Evolutionary conservation across 2,797 vertebrate species (phyloP).

Genomic region (Taenioides sp.): DNA sequence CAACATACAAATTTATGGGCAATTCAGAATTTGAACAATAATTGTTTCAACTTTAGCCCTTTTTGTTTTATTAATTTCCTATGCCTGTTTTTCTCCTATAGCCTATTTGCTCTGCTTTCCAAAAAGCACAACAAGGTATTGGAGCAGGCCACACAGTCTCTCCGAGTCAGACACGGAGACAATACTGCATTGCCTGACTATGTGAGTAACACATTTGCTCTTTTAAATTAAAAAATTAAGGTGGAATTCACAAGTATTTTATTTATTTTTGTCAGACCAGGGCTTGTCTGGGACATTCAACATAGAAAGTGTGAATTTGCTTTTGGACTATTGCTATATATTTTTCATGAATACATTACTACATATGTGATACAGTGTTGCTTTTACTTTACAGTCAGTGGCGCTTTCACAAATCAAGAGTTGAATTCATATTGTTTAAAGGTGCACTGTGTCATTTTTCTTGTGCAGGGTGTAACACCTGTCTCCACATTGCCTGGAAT

Average conservation of each 20-base stretch:
- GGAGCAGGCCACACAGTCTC: slow-evolving; percentile 95
- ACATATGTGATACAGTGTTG: neutral
- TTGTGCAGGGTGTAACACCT: too few relatives aligned
- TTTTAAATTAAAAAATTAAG: neutral
- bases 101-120: slow-evolving; percentile 95
- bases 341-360: neutral
- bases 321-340: neutral
- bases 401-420: neutral
- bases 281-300: neutral
- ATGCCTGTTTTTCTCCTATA: slow-evolving; percentile 61
- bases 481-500: too few relatives aligned
- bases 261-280: neutral
- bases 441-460: neutral
- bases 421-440: neutral
- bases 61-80: neutral
- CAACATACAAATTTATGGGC: neutral
- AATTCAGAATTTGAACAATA: neutral
- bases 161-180: slow-evolving; percentile 84
- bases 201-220: slow-evolving; percentile 80
- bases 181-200: slow-evolving; percentile 89
- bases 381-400: slow-evolving; percentile 9
- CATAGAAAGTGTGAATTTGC: neutral
- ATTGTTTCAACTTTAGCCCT: neutral
- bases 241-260: neutral
- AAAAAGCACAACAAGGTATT: slow-evolving; percentile 99